Conservation (phyloP, 2,888 invertebrate species). For the Beris morrisii region DNA sequence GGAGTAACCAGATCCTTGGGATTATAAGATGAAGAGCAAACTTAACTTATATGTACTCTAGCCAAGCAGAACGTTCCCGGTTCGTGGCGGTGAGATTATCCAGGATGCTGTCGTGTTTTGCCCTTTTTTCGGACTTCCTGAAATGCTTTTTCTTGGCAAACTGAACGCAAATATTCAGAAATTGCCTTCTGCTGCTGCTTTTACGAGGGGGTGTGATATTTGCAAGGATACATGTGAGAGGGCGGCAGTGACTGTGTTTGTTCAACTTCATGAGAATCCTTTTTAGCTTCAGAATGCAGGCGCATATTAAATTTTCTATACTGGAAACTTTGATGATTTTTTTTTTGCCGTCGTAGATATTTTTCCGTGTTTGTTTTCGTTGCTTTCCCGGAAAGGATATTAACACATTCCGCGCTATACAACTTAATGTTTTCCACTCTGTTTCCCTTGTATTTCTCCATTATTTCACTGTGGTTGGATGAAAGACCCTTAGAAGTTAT, state of each 20-base stretch:
- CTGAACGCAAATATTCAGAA: slow-evolving; percentile 4
- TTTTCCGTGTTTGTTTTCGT: not conserved
- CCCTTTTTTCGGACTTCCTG: no score
- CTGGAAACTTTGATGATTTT: no score
- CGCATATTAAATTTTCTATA: slow-evolving; percentile 21
- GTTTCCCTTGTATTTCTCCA: slow-evolving; percentile 15
- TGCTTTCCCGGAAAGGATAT: not conserved
- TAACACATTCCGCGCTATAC: slow-evolving; percentile 20
- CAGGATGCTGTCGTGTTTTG: no score
- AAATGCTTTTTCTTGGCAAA: no score
- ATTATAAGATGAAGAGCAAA: slow-evolving; percentile 20
- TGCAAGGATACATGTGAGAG: slow-evolving; percentile 3
- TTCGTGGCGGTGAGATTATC: no score
- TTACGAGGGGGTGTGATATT: slow-evolving; percentile 9
- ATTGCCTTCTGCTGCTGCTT: slow-evolving; percentile 14
- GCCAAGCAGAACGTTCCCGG: no score
- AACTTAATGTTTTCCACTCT: slow-evolving; percentile 30
- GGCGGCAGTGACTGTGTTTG: slow-evolving; percentile 16
- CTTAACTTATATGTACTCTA: not conserved
- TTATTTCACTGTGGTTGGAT: slow-evolving; percentile 5
- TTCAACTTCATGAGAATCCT: not conserved
- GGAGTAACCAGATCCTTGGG: slow-evolving; percentile 20
- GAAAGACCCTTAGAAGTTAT: slow-evolving; percentile 8
- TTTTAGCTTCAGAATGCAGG: slow-evolving; percentile 6
- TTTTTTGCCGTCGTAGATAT: not conserved